phyloP scores from a whole-genome alignment of 2,113 vertebrate genomes.

The Campylomormyrus numenius region DNA sequence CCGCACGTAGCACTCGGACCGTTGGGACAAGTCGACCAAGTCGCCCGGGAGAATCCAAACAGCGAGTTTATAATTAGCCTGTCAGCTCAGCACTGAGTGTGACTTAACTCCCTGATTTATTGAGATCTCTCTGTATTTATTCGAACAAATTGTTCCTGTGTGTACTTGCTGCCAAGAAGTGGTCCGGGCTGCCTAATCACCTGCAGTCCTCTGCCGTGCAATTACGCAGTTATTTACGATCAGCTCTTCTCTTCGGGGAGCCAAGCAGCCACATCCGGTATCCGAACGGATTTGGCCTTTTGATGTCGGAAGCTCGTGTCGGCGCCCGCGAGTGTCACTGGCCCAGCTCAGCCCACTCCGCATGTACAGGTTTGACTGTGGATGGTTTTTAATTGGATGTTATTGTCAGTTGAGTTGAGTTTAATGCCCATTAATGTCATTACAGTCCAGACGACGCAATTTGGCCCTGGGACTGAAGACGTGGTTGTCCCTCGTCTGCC shows the following conservation, averaged over 20 bases:
- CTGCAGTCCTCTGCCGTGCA: slow-evolving; percentile 7
- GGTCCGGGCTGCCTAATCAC: background rate
- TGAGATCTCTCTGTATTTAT: background rate
- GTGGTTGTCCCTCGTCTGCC: background rate
- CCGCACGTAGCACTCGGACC: slow-evolving; percentile 33
- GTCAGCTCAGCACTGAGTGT: slow-evolving; percentile 40
- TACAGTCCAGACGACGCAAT: background rate
- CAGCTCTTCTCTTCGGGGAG: background rate
- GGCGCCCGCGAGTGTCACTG: slow-evolving; percentile 50
- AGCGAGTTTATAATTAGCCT: slow-evolving; percentile 54
- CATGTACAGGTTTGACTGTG: background rate
- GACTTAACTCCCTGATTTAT: slow-evolving; percentile 50
- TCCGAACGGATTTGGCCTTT: background rate
- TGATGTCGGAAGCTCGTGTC: background rate
- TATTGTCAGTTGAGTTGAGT: background rate
- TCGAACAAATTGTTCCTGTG: slow-evolving; percentile 23
- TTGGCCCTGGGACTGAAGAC: background rate
- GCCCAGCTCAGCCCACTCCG: background rate
- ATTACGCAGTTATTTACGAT: slow-evolving; percentile 12
- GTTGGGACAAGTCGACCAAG: slow-evolving; percentile 45
- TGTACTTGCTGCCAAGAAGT: slow-evolving; percentile 14
- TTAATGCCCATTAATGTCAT: background rate
- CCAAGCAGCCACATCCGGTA: background rate
- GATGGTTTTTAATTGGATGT: background rate
- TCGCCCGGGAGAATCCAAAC: slow-evolving; percentile 33